Evolutionary conservation across 2,888 invertebrate genomes (phyloP), one percentile per base, ranked within the genome.

Genomic region (Lasioglossum pauxillum): DNA sequence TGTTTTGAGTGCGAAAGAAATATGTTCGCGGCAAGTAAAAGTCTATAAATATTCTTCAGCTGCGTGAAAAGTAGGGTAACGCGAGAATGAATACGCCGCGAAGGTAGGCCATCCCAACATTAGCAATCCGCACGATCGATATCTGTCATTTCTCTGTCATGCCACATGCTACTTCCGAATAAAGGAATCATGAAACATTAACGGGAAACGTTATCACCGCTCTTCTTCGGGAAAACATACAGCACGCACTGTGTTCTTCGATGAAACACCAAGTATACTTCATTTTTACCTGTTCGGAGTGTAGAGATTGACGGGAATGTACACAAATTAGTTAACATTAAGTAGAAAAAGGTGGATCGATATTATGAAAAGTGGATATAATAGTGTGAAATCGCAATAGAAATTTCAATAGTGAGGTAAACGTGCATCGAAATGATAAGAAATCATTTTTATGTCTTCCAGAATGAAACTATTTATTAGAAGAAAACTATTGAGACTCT

Each of bases 41-140:
- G 46, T 69, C 82, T 89, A 88, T 88, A 89, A 86, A 90, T 89
- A 90, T 85, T 80, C 82, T 53, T 79, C 81, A 76, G 71, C 74
- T 77, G 49, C 46, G 57, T 74, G 78, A 86, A 82, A 90, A 89
- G 86, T 90, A 88, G 89, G 85, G 78, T 90, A 57, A 84, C 78
- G 77, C 78, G 79, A 75, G 80, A 80, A 88, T 38, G 83, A 88
- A 79, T 76, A 82, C 83, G 78, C 75, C 73, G 64, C 72, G 27
- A 64, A 84, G 82, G 83, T 86, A 83, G 84, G 76, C 83, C 80
- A 75, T 81, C 72, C 46, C 49, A 44, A 75, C 78, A 80, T 84
- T 83, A 72, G 75, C 46, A 44, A 82, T 75, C 35, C 8, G 16
- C 38, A 23, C 77, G 84, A 86, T 90, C 90, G 71, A 89, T 90